Base-by-base conservation (phyloP, 2,797 vertebrate species). In the Rhyacichthys aspro region DNA sequence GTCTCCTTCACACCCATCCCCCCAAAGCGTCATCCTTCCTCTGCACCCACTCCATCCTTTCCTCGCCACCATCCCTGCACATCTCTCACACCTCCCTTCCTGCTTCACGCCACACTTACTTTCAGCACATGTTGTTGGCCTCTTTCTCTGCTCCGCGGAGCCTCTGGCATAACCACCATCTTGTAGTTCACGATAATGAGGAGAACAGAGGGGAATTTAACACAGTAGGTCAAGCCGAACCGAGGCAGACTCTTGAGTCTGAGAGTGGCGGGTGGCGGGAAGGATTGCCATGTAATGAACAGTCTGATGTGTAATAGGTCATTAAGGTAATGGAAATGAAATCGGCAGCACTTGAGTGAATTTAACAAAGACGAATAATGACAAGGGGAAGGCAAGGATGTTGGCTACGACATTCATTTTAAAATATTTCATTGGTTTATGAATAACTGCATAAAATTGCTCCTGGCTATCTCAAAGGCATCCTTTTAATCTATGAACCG, bases 281-380 rank as follows among this genome's bases (percentile, higher is more conserved):
- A 45, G 45, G 64, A 36, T 45, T 57, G 70, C 63, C 55, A 74
- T 45, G 47, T 83, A 78, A 89, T 86, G 80, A 88, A 87, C 58
- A 79, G 76, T 71, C 63, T 83, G 71, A 81, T 79, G 86, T 85
- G 78, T 83, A 87, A 86, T 83, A 84, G 84, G 74, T 87, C 86
- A 86, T 82, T 79, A 83, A 76, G 80, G 82, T 78, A 55, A 79
- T 46, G 76, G 67, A 76, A 78, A 83, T 82, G 76, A 83, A 85
- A 79, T 84, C 49, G 56, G 81, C 71, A 1, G 68, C 82, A 88
- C 86, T 86, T 59, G 65, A 86, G 66, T 74, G 74, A 76, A 71
- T 83, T 66, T 72, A 77, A 64, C 70, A 68, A 50, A 45, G 70
- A 55, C 63, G 81, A 79, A 88, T 81, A 87, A 82, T 79, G 67